Percentiles rank a stretch among this genome's conserved stretches.
phyloP scores from a whole-genome alignment of 1,140 invertebrate genomes.

The Drosophila sechellia region DNA sequence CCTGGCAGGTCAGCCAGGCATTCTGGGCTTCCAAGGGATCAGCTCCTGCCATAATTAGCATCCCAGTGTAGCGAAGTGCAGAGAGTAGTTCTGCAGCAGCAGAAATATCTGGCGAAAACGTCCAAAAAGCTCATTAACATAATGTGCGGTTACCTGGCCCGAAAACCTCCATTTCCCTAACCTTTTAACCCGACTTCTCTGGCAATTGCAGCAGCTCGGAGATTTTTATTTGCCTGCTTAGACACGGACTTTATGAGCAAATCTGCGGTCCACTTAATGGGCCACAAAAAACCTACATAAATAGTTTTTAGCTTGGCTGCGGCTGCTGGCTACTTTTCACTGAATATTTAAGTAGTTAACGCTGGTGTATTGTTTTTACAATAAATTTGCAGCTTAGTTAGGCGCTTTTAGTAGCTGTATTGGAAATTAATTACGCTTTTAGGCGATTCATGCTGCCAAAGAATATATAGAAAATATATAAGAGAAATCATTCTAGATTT shows the following conservation, averaged over 20 bases:
- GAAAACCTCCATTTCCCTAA: constrained; percentile 14
- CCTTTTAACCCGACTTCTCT: constrained; percentile 8
- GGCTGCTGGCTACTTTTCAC: not conserved
- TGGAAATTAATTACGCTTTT: too few relatives aligned
- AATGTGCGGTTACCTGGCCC: constrained; percentile 67
- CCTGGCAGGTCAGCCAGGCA: constrained; percentile 25
- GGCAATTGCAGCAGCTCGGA: constrained; percentile 30
- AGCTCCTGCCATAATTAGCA: constrained; percentile 44
- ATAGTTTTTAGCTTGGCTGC: constrained; percentile 20
- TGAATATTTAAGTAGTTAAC: not conserved
- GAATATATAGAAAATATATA: too few relatives aligned
- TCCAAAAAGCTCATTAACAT: constrained; percentile 76
- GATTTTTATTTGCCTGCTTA: constrained; percentile 40
- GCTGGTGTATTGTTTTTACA: not conserved
- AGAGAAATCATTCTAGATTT: too few relatives aligned
- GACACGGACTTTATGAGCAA: constrained; percentile 34
- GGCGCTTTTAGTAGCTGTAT: too few relatives aligned
- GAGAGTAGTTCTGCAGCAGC: not conserved
- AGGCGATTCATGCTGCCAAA: too few relatives aligned
- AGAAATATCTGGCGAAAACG: constrained; percentile 36
- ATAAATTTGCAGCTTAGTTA: not conserved
- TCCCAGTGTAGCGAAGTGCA: constrained; percentile 17
- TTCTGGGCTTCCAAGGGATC: constrained; percentile 24
- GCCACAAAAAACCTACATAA: constrained; percentile 29
- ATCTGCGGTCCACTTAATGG: constrained; percentile 59